A percentile compares a stretch with the other conserved stretches of the same genome.
These are phyloP conservation scores for Ips nitidus DNA, from an alignment of 1,140 invertebrate genomes.

Conservation along the genomic window DNA sequence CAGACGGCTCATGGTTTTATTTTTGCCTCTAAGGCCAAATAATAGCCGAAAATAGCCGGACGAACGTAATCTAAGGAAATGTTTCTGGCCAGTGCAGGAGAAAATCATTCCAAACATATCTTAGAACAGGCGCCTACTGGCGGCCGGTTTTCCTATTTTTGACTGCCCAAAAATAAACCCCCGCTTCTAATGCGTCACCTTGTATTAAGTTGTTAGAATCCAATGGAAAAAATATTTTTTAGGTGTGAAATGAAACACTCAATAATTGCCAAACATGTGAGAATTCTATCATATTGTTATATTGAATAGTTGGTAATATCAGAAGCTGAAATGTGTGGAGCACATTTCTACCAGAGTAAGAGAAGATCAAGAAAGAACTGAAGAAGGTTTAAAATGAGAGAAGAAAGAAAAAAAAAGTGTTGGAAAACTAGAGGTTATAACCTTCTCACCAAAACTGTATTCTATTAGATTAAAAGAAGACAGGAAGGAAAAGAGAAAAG, in stretches of 20 bases:
- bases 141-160: conserved; percentile 30
- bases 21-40: conserved; percentile 30
- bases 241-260: not conserved
- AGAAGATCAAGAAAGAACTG: too few relatives aligned
- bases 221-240: not conserved
- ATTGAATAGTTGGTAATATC: too few relatives aligned
- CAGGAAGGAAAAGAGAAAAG: too few relatives aligned
- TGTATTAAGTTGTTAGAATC: not conserved
- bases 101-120: conserved; percentile 35
- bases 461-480: too few relatives aligned
- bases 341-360: too few relatives aligned
- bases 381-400: too few relatives aligned
- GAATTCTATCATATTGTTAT: too few relatives aligned
- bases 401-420: too few relatives aligned
- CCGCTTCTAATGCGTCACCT: not conserved
- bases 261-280: too few relatives aligned
- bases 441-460: too few relatives aligned
- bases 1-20: conserved; percentile 21
- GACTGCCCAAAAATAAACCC: conserved; percentile 26
- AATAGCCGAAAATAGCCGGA: conserved; percentile 28
- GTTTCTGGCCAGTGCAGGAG: conserved; percentile 22
- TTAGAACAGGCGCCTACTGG: conserved; percentile 23
- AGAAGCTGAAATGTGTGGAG: too few relatives aligned
- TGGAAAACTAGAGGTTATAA: too few relatives aligned
- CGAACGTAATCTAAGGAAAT: conserved; percentile 27